Evolutionary conservation across 2,797 vertebrate genomes (phyloP).

Genomic region (Gobionotothen gibberifrons): DNA sequence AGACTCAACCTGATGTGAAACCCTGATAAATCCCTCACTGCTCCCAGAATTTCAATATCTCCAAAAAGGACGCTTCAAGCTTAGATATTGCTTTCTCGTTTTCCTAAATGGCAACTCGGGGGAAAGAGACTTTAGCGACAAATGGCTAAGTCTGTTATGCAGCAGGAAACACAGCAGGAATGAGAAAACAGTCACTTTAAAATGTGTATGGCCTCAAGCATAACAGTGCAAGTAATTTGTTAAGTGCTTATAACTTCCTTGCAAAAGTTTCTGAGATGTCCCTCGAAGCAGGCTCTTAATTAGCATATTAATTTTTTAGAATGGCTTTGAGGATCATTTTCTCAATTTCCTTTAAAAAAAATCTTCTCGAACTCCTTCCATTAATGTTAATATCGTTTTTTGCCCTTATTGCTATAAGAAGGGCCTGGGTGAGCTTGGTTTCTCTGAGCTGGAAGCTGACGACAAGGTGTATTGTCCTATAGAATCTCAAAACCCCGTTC

Average conservation of each 20-base stretch:
- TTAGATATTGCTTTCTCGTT: slow-evolving; percentile 56
- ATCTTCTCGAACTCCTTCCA: slow-evolving; percentile 22
- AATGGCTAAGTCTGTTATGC: slow-evolving; percentile 48
- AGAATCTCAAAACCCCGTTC: neutral
- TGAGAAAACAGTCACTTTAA: slow-evolving; percentile 68
- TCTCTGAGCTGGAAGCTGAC: neutral
- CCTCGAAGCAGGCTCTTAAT: slow-evolving; percentile 74
- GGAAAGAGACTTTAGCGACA: slow-evolving; percentile 51
- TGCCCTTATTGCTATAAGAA: neutral
- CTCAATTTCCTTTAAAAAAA: slow-evolving; percentile 38
- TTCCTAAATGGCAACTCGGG: slow-evolving; percentile 67
- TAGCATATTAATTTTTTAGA: slow-evolving; percentile 81
- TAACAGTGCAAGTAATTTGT: slow-evolving; percentile 80
- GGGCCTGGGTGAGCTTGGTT: neutral
- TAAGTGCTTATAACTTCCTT: slow-evolving; percentile 80
- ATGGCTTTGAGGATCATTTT: slow-evolving; percentile 72
- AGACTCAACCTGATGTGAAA: slow-evolving; percentile 39
- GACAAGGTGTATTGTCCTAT: neutral
- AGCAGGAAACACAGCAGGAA: slow-evolving; percentile 31
- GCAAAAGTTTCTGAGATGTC: slow-evolving; percentile 76
- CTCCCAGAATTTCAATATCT: slow-evolving; percentile 54
- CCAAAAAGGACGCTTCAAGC: slow-evolving; percentile 47
- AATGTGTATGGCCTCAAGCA: slow-evolving; percentile 76
- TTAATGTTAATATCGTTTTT: slow-evolving; percentile 71
- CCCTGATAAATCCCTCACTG: slow-evolving; percentile 60